Base-by-base conservation (phyloP, 64 coral and sea anemone genomes). In the Orbicella faveolata region DNA sequence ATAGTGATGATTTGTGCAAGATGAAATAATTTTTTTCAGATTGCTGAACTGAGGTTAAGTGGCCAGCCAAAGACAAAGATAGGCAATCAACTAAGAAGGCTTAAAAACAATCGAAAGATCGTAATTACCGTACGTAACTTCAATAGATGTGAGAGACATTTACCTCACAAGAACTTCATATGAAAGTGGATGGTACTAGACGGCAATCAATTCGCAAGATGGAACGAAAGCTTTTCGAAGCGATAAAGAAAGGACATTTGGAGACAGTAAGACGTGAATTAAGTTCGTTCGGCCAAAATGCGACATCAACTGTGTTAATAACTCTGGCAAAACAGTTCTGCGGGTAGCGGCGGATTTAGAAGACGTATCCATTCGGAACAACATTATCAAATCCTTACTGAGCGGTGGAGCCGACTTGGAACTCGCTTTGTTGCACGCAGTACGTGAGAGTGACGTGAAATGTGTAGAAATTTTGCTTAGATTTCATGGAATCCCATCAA, bases 351-450 rank as follows among this genome's bases (percentile, higher is more conserved):
- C 9, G 2, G 63, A 84, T 7, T 65, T 84, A n/a, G 21, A n/a
- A 16, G 39, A 84, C 15, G 35, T 14, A 1, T 25, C 61, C 12
- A 21, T 48, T n/a, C 82, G 82, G 14, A 51, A 84, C 4, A 37
- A 84, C 21, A 67, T 84, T 9, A 52, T 84, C 20, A 30, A 11
- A 26, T 65, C 23, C 10, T 21, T 84, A 25, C 64, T 84, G 20
- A 68, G 39, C 16, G 11, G 63, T 41, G 82, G 82, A 70, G 82
- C 82, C n/a, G 82, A 72, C 64, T 52, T 84, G 36, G 82, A 84
- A 14, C 44, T 51, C 63, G 63, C 63, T 16, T 67, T 84, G 21
- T 66, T 84, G 13, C 82, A 84, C 10, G 82, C 82, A 9, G 61
- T 84, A 26, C 82, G 82, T 1, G 39, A 84, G 1, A 84, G 10